These are phyloP conservation scores for Perca fluviatilis DNA, from an alignment of 2,113 vertebrate genomes.

Conservation along the genomic window DNA sequence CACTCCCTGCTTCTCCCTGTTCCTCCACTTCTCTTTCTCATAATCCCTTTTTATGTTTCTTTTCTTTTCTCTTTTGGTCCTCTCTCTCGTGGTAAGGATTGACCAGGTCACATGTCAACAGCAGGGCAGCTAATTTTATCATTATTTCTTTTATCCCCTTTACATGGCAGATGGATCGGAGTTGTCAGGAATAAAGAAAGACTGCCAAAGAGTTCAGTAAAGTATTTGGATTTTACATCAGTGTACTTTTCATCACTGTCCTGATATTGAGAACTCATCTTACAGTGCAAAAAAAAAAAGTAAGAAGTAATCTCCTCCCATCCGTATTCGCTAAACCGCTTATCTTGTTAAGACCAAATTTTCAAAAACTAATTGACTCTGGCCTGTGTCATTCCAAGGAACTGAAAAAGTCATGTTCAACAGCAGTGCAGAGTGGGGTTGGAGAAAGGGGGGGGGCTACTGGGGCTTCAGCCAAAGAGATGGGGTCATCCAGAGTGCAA, in stretches of 20 bases:
- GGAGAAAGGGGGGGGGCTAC: not conserved
- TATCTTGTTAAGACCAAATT: conserved; percentile 61
- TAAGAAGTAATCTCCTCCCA: conserved; percentile 17
- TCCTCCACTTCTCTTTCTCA: conserved; percentile 21
- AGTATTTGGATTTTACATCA: not conserved
- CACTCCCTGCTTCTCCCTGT: conserved; percentile 1
- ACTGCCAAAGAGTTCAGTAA: not conserved
- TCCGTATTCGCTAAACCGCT: conserved; percentile 41
- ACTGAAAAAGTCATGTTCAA: conserved; percentile 52
- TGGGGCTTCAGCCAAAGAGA: conserved; percentile 43
- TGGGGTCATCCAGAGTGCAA: conserved; percentile 68
- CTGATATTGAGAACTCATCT: not conserved
- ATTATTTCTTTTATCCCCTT: not conserved
- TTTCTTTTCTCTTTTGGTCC: conserved; percentile 5
- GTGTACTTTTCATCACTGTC: not conserved
- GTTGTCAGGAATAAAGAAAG: conserved; percentile 19
- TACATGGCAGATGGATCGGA: conserved; percentile 23
- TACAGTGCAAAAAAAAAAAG: not conserved
- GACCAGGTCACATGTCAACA: conserved; percentile 62
- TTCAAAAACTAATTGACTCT: conserved; percentile 41
- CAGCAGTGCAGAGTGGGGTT: conserved; percentile 2
- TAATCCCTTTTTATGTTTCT: conserved; percentile 42
- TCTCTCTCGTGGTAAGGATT: conserved; percentile 57
- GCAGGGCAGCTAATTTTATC: conserved; percentile 45
- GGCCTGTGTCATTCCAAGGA: conserved; percentile 21